phyloP scores from a whole-genome alignment of 2,888 invertebrate genomes.

The Globia sparganii region DNA sequence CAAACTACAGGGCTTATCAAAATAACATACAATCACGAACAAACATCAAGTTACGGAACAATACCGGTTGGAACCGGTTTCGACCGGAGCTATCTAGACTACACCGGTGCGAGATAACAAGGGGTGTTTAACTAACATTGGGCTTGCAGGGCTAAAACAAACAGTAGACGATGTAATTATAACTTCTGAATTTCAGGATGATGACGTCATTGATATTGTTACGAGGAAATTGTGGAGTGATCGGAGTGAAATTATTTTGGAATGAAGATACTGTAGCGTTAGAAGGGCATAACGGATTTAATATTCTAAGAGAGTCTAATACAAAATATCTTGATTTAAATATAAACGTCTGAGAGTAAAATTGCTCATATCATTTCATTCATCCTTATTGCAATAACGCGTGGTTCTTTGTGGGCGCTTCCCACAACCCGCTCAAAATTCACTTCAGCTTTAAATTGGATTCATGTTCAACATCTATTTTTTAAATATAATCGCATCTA shows the following conservation, averaged over 20 bases:
- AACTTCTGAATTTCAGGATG: constrained; percentile 47
- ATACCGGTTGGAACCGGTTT: constrained; percentile 62
- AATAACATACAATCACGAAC: constrained; percentile 66
- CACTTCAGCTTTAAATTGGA: not conserved
- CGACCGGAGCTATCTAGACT: constrained; percentile 62
- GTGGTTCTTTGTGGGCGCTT: not conserved
- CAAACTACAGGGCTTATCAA: constrained; percentile 66
- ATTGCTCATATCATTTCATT: not conserved
- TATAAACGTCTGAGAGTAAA: not conserved
- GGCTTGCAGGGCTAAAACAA: constrained; percentile 60
- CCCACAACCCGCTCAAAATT: not conserved
- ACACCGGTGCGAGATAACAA: constrained; percentile 68
- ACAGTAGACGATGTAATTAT: constrained; percentile 58
- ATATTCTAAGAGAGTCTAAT: no score
- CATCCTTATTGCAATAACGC: not conserved
- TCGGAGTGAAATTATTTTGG: not conserved
- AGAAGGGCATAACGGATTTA: not conserved
- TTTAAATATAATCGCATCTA: not conserved
- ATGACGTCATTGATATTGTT: constrained; percentile 34
- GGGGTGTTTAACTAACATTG: constrained; percentile 65
- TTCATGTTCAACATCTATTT: not conserved
- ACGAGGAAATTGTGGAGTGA: constrained; percentile 19
- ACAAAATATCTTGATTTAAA: not conserved
- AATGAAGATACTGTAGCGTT: not conserved
- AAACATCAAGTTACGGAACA: constrained; percentile 64